Percentiles rank a stretch among this genome's conserved stretches.
Evolutionary conservation across 2,888 invertebrate species (phyloP).

Genomic region (Hoplodrina ambigua): DNA sequence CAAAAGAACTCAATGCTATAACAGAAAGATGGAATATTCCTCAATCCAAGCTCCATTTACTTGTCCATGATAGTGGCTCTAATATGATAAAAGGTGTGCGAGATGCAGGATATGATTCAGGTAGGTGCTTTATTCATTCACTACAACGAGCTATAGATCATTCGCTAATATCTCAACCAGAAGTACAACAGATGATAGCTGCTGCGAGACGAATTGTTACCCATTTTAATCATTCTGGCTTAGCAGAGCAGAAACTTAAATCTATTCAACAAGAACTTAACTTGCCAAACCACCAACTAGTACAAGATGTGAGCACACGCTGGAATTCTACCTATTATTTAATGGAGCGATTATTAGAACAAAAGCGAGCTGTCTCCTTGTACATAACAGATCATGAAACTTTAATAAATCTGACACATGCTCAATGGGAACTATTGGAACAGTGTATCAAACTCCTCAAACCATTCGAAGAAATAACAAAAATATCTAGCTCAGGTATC

Average conservation of each 20-base stretch:
- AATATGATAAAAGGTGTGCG: slow-evolving; percentile 9
- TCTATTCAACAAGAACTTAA: slow-evolving; percentile 14
- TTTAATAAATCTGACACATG: slow-evolving; percentile 43
- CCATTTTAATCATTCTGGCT: slow-evolving; percentile 11
- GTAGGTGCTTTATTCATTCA: slow-evolving; percentile 1
- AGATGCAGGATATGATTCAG: slow-evolving; percentile 6
- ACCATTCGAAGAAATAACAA: slow-evolving; percentile 66
- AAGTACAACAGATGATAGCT: slow-evolving; percentile 10
- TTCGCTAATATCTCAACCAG: slow-evolving; percentile 7
- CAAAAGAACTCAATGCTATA: slow-evolving; percentile 12
- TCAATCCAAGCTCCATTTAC: background rate
- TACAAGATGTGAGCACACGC: slow-evolving; percentile 12
- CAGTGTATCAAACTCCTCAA: slow-evolving; percentile 61
- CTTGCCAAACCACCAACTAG: slow-evolving; percentile 12
- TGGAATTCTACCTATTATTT: slow-evolving; percentile 19
- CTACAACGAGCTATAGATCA: background rate
- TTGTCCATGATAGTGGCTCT: slow-evolving; percentile 9
- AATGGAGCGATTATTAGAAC: slow-evolving; percentile 14
- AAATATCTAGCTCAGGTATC: slow-evolving; percentile 61
- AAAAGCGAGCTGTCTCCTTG: slow-evolving; percentile 11
- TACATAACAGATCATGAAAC: slow-evolving; percentile 13
- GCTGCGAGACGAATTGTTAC: slow-evolving; percentile 11
- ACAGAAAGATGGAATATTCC: slow-evolving; percentile 11
- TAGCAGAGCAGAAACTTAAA: slow-evolving; percentile 11
- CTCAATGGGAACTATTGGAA: slow-evolving; percentile 61